phyloP scores from a whole-genome alignment of 2,113 vertebrate genomes.

The Meleagris gallopavo region DNA sequence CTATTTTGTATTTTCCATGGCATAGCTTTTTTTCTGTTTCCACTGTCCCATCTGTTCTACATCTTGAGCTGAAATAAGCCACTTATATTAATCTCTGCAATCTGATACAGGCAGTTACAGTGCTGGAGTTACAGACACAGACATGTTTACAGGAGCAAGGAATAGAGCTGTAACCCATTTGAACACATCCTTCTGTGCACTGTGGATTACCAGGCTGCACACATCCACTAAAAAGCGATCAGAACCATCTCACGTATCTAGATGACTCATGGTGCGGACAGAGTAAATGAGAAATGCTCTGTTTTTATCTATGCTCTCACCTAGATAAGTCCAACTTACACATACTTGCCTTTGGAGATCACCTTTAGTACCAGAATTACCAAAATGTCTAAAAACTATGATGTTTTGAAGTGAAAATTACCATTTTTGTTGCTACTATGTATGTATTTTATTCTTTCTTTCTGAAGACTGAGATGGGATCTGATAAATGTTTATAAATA shows the following conservation, averaged over 20 bases:
- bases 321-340: neutral
- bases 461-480: neutral
- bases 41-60: neutral
- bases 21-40: neutral
- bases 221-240: neutral
- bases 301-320: neutral
- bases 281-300: accelerated
- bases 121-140: neutral
- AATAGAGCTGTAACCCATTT: neutral
- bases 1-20: neutral
- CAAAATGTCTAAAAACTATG: neutral
- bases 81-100: neutral
- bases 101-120: neutral
- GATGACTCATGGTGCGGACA: neutral
- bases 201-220: neutral
- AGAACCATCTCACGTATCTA: neutral
- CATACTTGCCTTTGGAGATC: neutral
- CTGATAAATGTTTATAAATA: too few species aligned
- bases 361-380: neutral
- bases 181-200: neutral
- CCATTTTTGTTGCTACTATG: neutral
- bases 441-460: neutral
- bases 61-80: neutral
- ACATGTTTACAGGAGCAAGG: neutral
- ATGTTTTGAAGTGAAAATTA: neutral